Base-by-base conservation (phyloP, 2,113 vertebrate genomes). In the Cnemophilus loriae region DNA sequence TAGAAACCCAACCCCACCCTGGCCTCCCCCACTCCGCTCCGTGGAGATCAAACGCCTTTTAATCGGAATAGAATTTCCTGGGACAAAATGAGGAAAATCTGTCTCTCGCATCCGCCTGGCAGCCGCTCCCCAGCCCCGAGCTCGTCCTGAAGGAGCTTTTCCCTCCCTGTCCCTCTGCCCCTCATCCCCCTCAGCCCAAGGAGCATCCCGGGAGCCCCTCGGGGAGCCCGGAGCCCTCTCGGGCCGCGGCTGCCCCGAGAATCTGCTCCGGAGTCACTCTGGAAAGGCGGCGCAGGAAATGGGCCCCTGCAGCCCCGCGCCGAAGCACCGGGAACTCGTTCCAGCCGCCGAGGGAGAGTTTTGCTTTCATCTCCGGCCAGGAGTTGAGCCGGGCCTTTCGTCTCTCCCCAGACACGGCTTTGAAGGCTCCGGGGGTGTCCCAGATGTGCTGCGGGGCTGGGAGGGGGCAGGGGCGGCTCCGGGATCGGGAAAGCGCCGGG, bases 61-160 rank as follows among this genome's bases (percentile, higher is more conserved):
- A 94, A 95, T 94, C 95, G 44, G 56, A 93, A 94, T 75, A 91
- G 97, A 95, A 97, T 97, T 97, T 97, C 97, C 96, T 97, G 61
- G 79, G 87, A 73, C 77, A 12, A 96, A 97, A 96, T 95, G 95
- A 96, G 91, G 70, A 97, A 93, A 95, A 91, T 95, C 89, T 96
- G 97, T 41, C 33, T 19, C 93, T 95, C 50, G 16, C 88, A 69
- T 78, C 94, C 49, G 61, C 91, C 86, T 55, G 7, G 42, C 59
- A 22, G 86, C 94, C 61, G 60, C 80, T 89, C 78, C 77, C 49
- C 75, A 50, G 74, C 79, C 59, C 85, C 10, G 77, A 68, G 81
- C 95, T 68, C 3, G 1, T 8, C 71, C 77, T 7, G 15, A 0
- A 12, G 84, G 57, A 61, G 16, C 37, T 20, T 3, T 8, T 24